Base-by-base conservation (phyloP, 2,888 invertebrate species). In the Rhamphomyia laevipes region DNA sequence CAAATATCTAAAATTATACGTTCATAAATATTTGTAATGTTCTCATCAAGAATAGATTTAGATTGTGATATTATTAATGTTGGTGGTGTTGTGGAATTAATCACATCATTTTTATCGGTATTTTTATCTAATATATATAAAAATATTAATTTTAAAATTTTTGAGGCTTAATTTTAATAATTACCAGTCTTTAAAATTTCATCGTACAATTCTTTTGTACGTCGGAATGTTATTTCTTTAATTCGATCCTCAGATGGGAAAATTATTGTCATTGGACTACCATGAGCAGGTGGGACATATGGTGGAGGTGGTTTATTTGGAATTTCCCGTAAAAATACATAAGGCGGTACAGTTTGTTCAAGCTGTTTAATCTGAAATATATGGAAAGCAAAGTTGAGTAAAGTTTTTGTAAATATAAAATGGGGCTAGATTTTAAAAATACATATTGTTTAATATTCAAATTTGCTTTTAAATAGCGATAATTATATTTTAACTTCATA, bases 251-350 rank as follows among this genome's bases (percentile, higher is more conserved):
- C 63, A 2, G 65, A 61, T 46, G 66, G 65, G 54, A 65, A 65
- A 48, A 66, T 64, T 16, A 63, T 63, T n/a, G 64, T 66, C 63
- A 65, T 64, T 10, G 65, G 66, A 53, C 64, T 64, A 13, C 66
- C 65, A 51, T 65, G 65, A 2, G 70, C 66, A 1, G 82, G 82
- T 9, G 83, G 82, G 1, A 80, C 81, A 65, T 85, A 86, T 0
- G 85, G 84, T 0, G 85, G 84, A 2, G 85, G 84, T 11, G 84
- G 82, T 61, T 84, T 84, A 62, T 84, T 82, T 6, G 84, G 83
- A 53, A 84, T 82, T 66, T 82, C 81, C 43, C 83, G 63, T 73
- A 81, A 56, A 70, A 70, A 62, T 73, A 78, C 41, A 41, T 61
- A 63, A n/a, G 64, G 54, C 5, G 64, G 63, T 37, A 61, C 59